phyloP scores from a whole-genome alignment of 2,113 vertebrate genomes.

The Myodes glareolus region DNA sequence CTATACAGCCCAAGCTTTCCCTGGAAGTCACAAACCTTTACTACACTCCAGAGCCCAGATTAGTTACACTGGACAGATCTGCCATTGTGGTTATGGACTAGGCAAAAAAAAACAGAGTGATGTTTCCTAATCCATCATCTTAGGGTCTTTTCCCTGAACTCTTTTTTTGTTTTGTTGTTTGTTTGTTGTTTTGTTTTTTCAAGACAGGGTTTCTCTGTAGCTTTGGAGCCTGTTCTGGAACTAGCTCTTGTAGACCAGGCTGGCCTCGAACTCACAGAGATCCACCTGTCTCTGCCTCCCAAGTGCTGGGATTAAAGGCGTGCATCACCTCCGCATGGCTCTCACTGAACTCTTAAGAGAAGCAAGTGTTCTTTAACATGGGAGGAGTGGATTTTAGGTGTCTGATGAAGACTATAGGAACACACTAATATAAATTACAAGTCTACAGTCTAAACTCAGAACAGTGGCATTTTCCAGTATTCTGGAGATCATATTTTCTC shows the following conservation, averaged over 20 bases:
- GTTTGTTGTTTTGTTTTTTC: no score
- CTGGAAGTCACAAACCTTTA: neutral
- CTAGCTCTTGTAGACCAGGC: no score
- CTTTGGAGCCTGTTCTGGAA: no score
- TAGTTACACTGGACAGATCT: neutral
- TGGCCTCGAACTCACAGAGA: no score
- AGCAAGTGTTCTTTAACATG: neutral
- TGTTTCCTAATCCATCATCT: neutral
- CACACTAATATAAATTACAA: conserved; percentile 16
- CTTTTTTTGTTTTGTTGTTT: no score
- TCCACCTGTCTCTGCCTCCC: no score
- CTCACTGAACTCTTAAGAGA: neutral
- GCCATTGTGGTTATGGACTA: neutral
- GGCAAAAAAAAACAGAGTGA: neutral
- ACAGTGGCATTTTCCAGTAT: neutral
- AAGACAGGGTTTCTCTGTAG: no score
- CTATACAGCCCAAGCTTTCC: neutral
- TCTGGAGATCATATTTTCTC: neutral
- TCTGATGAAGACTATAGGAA: neutral
- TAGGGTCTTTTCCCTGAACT: neutral
- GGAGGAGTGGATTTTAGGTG: neutral
- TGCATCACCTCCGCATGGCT: no score
- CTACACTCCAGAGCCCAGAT: neutral
- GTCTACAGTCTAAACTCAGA: neutral
- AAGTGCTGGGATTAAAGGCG: no score